Base-by-base conservation (phyloP, 2,113 vertebrate genomes). In the Dolichallabes microphthalmus region DNA sequence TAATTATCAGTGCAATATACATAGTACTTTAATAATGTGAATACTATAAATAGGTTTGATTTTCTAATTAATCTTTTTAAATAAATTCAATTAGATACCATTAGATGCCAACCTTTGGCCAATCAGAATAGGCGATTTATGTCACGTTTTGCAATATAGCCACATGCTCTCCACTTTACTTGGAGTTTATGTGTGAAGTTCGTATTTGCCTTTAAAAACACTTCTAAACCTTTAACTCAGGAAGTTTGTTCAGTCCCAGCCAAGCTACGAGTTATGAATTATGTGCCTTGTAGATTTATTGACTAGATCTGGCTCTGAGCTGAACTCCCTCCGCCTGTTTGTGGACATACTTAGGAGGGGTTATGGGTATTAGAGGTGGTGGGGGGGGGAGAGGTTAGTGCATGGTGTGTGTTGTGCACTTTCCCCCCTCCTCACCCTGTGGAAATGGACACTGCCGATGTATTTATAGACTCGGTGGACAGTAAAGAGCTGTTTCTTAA, bases 381-480 rank as follows among this genome's bases (percentile, higher is more conserved):
- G 77, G 85, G 39, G 69, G 68, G 69, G 63, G 81, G 73, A 25
- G 83, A 11, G 76, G 79, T 83, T 83, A 83, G 80, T 87, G 79
- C 81, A 71, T 88, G 77, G 80, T 88, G 89, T 87, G 88, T 91
- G 88, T 91, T 90, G 90, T 91, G 91, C 91, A 90, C 85, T 71
- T 63, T 8, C 45, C 74, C 86, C 86, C 86, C 32, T 85, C 82
- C 78, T 79, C 55, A 57, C 71, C 58, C 85, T 68, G 73, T 93
- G 86, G 85, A 94, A 94, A 93, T 91, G 93, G 94, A 94, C 92
- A 94, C 94, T 91, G 89, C 90, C 77, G 79, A 88, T 91, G 86
- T 95, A 95, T 95, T 94, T 94, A 93, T 95, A 95, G 93, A 90
- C 77, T 71, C 85, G 35, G 88, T 89, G 90, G 88, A 89, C 86